A percentile compares a stretch with the other conserved stretches of the same genome.
Conservation (phyloP, 2,797 vertebrate genomes). For the Arctocebus calabarensis region DNA sequence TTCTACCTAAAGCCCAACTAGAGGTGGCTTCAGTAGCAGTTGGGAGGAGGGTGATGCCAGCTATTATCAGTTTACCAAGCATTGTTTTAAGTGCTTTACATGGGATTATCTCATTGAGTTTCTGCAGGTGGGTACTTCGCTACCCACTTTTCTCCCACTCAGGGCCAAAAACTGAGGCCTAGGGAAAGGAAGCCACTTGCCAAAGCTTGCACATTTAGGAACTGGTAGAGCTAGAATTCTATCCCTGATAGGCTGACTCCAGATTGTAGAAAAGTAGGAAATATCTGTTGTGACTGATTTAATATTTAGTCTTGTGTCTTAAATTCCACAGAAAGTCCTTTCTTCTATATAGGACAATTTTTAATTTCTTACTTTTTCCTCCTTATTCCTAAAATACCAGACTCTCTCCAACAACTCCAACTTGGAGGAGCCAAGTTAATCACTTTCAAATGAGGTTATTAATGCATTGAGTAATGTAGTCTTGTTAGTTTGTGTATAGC, state of each 20-base stretch:
- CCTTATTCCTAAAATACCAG: neutral
- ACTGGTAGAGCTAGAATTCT: neutral
- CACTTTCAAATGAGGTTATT: neutral
- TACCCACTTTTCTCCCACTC: neutral
- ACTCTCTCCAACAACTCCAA: neutral
- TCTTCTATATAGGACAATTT: neutral
- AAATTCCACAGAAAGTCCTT: neutral
- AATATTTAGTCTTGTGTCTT: neutral
- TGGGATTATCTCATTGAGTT: neutral
- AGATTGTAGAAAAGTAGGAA: neutral
- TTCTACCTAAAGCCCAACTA: neutral
- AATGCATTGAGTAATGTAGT: neutral
- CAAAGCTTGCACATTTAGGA: neutral
- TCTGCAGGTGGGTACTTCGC: neutral
- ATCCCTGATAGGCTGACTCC: neutral
- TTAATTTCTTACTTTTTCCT: neutral
- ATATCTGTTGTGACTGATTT: neutral
- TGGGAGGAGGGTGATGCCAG: neutral
- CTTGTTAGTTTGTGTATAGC: neutral
- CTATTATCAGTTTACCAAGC: neutral
- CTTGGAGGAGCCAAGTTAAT: neutral
- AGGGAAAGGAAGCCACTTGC: neutral
- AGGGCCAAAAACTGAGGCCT: neutral
- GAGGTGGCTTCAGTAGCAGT: neutral
- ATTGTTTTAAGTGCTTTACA: neutral